Conservation (phyloP, 2,113 vertebrate genomes). For the Gasterosteus aculeatus region DNA sequence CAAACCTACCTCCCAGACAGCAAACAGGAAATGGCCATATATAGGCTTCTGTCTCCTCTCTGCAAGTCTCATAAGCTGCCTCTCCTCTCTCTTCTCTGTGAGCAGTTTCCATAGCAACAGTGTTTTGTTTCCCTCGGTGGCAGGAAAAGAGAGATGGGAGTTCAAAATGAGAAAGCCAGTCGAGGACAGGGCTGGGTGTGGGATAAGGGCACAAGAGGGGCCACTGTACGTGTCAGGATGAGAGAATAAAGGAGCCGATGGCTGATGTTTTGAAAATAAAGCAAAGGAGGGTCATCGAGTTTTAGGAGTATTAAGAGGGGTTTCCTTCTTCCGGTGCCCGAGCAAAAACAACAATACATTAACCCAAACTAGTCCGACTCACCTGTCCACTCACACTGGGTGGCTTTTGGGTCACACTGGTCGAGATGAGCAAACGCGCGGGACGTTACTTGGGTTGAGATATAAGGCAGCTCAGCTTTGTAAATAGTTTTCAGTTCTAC, state of each 20-base stretch:
- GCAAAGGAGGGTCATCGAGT: slow-evolving; percentile 27
- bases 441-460: slow-evolving; percentile 49
- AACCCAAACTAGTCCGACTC: slow-evolving; percentile 61
- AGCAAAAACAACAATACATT: slow-evolving; percentile 62
- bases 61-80: slow-evolving; percentile 74
- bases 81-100: slow-evolving; percentile 60
- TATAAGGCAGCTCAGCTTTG: slow-evolving; percentile 42
- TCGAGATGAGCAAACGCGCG: slow-evolving; percentile 54
- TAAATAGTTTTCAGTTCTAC: slow-evolving; percentile 49
- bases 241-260: slow-evolving; percentile 34
- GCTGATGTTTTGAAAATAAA: slow-evolving; percentile 29
- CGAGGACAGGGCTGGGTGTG: slow-evolving; percentile 36
- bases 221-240: slow-evolving; percentile 25
- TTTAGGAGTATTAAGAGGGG: slow-evolving; percentile 44
- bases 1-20: slow-evolving; percentile 47
- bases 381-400: slow-evolving; percentile 55
- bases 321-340: slow-evolving; percentile 46
- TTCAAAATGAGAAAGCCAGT: slow-evolving; percentile 41
- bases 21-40: slow-evolving; percentile 81
- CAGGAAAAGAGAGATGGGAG: slow-evolving; percentile 62
- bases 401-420: slow-evolving; percentile 55
- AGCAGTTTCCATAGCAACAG: slow-evolving; percentile 85
- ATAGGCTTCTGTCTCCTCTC: slow-evolving; percentile 72
- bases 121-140: slow-evolving; percentile 77
- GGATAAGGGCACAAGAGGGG: slow-evolving; percentile 51